Evolutionary conservation across 64 coral and sea anemone genomes (phyloP), one percentile per base, ranked within the genome.

Genomic region (Montipora sp.): DNA sequence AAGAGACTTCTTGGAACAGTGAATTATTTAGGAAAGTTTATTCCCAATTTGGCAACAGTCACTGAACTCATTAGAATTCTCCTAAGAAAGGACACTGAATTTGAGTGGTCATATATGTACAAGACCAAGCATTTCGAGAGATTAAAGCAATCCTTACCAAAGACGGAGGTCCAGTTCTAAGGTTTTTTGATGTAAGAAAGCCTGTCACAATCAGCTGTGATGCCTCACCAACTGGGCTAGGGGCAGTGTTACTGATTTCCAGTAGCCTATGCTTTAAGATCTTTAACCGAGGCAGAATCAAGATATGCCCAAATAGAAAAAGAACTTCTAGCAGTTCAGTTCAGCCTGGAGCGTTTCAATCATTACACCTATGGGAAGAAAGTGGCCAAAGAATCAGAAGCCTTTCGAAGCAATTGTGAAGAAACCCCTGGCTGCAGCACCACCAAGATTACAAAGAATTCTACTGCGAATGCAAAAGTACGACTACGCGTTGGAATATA

Each of bases 111-210:
- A 5, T 18, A 83, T n/a, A 83, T 13, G 63, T 3, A 85, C 95
- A 90, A 79, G 90, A 96, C 50, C 66, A 83, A 89, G 51, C 95
- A 2, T 79, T 96, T 27, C 71, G 57, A 48, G 77, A 89, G 50
- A 77, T 93, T 4, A 96, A 96, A 78, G 43, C 24, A 63, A 87
- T 50, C 20, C 53, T 91, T 2, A 87, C 80, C 9, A 44, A 88
- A 44, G 44, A 46, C 47, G 59, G 12, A 87, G 81, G 81, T 11
- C 53, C 72, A 20, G 27, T 36, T 36, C 27, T 36, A 36, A 2
- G 27, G 80, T 92, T 44, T 22, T 81, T 87, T 23, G 75, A 93
- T 80, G 83, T 75, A 14, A 66, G 21, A n/a, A 81, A 89, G 36
- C 85, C 77, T 22, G 78, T 83, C 5, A 23, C 53, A 0, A 59